phyloP scores from a whole-genome alignment of 2,888 invertebrate species.

The Lasioglossum pauxillum region DNA sequence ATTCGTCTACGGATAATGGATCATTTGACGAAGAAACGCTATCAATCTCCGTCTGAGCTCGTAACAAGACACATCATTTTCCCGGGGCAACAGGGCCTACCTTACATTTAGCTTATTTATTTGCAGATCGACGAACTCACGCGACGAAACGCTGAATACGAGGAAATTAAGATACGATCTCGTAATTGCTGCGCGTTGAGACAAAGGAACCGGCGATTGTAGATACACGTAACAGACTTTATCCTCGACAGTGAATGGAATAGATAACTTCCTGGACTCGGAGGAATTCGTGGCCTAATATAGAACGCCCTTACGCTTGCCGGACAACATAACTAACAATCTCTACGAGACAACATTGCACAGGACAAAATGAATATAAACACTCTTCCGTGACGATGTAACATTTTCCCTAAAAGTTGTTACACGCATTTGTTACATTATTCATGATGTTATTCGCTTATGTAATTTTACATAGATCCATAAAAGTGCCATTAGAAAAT shows the following conservation, averaged over 20 bases:
- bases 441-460: too few relatives aligned
- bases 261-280: constrained; percentile 6
- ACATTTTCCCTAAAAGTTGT: too few relatives aligned
- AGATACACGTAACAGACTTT: constrained; percentile 7
- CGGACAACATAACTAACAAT: neutral
- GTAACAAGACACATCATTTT: constrained; percentile 7
- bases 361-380: too few relatives aligned
- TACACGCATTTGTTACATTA: too few relatives aligned
- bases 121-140: constrained; percentile 11
- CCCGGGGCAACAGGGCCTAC: neutral
- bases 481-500: too few relatives aligned
- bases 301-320: neutral
- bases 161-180: constrained; percentile 19
- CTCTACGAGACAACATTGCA: neutral
- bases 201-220: constrained; percentile 12
- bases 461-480: too few relatives aligned
- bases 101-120: neutral
- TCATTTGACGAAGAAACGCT: neutral
- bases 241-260: constrained; percentile 11
- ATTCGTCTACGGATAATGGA: constrained; percentile 1
- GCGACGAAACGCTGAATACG: constrained; percentile 13
- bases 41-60: neutral
- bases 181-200: constrained; percentile 7
- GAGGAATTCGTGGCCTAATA: neutral
- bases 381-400: too few relatives aligned